A percentile compares a stretch with the other conserved stretches of the same genome.
These are phyloP conservation scores for Zeuzera pyrina DNA, from an alignment of 2,888 invertebrate genomes.

Conservation along the genomic window DNA sequence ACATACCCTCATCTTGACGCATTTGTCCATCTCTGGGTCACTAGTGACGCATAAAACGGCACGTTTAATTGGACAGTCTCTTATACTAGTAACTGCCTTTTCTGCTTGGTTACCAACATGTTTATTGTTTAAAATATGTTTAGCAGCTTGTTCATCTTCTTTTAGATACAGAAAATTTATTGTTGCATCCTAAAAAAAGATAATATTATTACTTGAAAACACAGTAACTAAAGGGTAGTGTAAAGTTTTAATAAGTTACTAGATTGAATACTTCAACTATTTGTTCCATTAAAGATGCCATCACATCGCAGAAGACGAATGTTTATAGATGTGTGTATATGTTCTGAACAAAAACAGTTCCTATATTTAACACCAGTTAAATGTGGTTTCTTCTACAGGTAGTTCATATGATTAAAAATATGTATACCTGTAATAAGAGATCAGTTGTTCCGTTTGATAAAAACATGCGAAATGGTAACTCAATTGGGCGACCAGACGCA, in stretches of 20 bases:
- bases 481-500: slow-evolving; percentile 55
- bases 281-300: no score
- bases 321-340: no score
- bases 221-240: no score
- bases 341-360: no score
- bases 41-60: slow-evolving; percentile 94
- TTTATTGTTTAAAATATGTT: slow-evolving; percentile 77
- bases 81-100: slow-evolving; percentile 80
- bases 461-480: slow-evolving; percentile 81
- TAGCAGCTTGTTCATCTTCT: slow-evolving; percentile 84
- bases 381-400: no score
- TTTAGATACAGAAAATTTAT: slow-evolving; percentile 75
- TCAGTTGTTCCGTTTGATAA: slow-evolving; percentile 84
- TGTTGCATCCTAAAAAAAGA: slow-evolving; percentile 77
- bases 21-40: slow-evolving; percentile 90
- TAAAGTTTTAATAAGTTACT: no score
- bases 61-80: slow-evolving; percentile 87
- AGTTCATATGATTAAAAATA: no score
- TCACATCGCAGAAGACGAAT: no score
- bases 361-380: no score
- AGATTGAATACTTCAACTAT: no score
- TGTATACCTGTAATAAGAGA: slow-evolving; percentile 85
- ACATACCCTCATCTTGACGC: slow-evolving; percentile 89
- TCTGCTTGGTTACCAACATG: slow-evolving; percentile 76
- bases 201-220: not conserved